Evolutionary conservation across 2,113 vertebrate species (phyloP), one percentile per base, ranked within the genome.

Genomic region (Corythoichthys intestinalis): DNA sequence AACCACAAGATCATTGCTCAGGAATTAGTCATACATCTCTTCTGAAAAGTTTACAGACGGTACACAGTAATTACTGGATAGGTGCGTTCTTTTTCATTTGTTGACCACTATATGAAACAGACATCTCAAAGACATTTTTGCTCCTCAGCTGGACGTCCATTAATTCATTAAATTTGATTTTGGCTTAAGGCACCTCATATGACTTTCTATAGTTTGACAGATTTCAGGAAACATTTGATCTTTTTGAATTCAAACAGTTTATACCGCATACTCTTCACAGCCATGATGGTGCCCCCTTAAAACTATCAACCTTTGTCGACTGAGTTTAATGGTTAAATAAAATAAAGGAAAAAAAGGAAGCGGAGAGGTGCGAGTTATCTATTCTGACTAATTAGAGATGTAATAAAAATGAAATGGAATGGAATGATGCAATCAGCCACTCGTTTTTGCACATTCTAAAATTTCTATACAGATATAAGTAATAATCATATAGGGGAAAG

Each of bases 1-100:
- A 60, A 39, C 58, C 58, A 39, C 58, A n/a, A 62, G 39, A 41
- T 74, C 58, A 53, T 67, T 73, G 80, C 78, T 69, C 75, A 84
- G 65, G 81, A 75, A 76, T 79, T 65, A 79, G 76, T 85, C 82
- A 44, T 44, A 17, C 63, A 56, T 9, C 65, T 77, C 63, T 50
- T 75, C 76, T 47, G 66, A 79, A 85, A 80, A 74, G 74, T 62
- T 77, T 57, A 71, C 76, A 74, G 83, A 75, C 78, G 85, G 79
- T 80, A 82, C 75, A 86, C 75, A 71, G 69, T 70, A 72, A 86
- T 75, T 49, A 59, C 77, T 66, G 82, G 20, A 44, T 76, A 87
- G 86, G 87, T 88, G 85, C 81, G 20, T 90, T 77, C 49, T 69
- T 75, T 79, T 63, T 44, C 73, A 15, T 81, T 73, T 67, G 79